A percentile compares a stretch with the other conserved stretches of the same genome.
Evolutionary conservation across 2,113 vertebrate species (phyloP).

Genomic region (Plotosus lineatus): DNA sequence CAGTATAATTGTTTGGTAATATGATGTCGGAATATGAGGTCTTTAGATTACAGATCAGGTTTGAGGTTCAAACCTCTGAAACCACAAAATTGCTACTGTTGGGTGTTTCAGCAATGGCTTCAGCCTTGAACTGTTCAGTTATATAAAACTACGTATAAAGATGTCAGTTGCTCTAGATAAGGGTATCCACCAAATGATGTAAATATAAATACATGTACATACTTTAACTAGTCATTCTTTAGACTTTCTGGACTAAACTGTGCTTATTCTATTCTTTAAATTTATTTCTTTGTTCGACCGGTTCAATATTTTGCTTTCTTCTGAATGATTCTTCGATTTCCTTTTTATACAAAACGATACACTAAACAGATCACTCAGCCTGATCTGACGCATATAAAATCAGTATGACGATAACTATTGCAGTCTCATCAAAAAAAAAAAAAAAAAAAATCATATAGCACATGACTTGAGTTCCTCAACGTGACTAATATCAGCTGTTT

Average conservation of each 20-base stretch:
- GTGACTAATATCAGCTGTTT: constrained; percentile 1
- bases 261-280: not conserved
- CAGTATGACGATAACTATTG: not conserved
- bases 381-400: not conserved
- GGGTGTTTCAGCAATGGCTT: too few species aligned
- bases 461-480: constrained; percentile 2
- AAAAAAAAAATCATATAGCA: too few species aligned
- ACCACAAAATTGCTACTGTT: too few species aligned
- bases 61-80: too few species aligned
- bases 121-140: too few species aligned
- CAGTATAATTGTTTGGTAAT: too few species aligned
- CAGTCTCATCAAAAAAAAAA: constrained; percentile 16
- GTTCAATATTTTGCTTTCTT: not conserved
- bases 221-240: not conserved
- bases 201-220: too few species aligned
- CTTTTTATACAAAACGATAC: not conserved
- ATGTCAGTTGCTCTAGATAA: too few species aligned
- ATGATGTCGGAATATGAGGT: too few species aligned
- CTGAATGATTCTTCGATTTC: not conserved
- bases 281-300: not conserved
- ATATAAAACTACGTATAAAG: too few species aligned
- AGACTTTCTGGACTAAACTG: not conserved
- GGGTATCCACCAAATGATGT: too few species aligned
- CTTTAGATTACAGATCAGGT: too few species aligned
- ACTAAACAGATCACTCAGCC: not conserved